phyloP scores from a whole-genome alignment of 2,888 invertebrate genomes.

The Leucophenga maculata region DNA sequence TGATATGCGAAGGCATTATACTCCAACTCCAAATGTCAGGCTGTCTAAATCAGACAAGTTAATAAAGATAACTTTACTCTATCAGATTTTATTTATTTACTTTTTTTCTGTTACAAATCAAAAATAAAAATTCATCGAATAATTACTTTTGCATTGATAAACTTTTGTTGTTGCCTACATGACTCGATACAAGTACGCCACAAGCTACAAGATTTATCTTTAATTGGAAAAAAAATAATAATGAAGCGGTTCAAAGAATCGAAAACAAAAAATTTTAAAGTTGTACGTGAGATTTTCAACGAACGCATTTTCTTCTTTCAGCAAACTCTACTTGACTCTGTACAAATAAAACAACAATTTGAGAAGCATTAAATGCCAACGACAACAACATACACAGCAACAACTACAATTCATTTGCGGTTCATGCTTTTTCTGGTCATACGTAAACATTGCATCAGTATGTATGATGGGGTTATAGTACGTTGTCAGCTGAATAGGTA shows the following conservation, averaged over 20 bases:
- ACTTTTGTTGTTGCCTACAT: constrained; percentile 43
- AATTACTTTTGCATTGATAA: constrained; percentile 8
- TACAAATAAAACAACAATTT: constrained; percentile 6
- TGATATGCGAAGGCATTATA: too few relatives aligned
- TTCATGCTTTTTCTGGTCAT: constrained; percentile 45
- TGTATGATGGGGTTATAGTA: constrained; percentile 27
- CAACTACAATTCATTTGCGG: constrained; percentile 43
- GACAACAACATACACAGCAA: constrained; percentile 32
- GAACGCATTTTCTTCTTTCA: constrained; percentile 40
- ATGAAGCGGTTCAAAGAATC: constrained; percentile 22
- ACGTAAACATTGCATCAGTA: constrained; percentile 44
- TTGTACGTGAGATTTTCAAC: constrained; percentile 53
- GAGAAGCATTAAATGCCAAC: constrained; percentile 39
- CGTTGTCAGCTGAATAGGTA: neutral
- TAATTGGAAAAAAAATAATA: constrained; percentile 36
- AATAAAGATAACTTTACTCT: neutral
- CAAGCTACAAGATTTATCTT: constrained; percentile 36
- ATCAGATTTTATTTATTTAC: too few relatives aligned
- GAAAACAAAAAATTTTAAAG: constrained; percentile 29
- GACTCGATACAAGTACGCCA: constrained; percentile 51
- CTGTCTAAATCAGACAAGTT: neutral
- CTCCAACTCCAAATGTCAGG: neutral
- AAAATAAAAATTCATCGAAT: neutral
- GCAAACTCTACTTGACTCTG: constrained; percentile 23
- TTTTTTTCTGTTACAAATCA: too few relatives aligned